Percentiles rank a stretch among this genome's conserved stretches.
Conservation (phyloP, 2,113 vertebrate genomes). For the Pluvialis apricaria region DNA sequence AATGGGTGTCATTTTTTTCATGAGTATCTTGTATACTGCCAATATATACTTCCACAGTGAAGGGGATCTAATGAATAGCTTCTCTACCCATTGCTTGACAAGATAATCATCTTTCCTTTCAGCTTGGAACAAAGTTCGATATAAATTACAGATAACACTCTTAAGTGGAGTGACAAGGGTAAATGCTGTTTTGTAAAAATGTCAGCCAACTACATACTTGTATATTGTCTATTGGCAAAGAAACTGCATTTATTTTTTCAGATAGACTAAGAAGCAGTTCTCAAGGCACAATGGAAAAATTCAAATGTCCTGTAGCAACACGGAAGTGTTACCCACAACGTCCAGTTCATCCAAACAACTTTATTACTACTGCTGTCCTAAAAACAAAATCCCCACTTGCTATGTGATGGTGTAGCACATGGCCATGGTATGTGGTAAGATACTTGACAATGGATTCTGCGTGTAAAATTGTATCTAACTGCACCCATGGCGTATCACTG, state of each 20-base stretch:
- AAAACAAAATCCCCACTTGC: fast-evolving
- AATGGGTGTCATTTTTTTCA: not conserved
- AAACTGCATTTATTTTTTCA: not conserved
- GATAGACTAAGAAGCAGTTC: not conserved
- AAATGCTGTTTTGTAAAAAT: not conserved
- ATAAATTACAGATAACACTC: not conserved
- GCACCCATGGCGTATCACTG: not conserved
- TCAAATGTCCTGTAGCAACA: not conserved
- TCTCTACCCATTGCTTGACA: not conserved
- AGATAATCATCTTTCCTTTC: not conserved
- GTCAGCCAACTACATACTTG: not conserved
- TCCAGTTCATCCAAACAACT: not conserved
- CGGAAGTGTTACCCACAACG: fast-evolving
- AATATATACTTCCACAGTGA: not conserved
- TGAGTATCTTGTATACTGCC: not conserved
- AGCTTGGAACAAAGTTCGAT: not conserved
- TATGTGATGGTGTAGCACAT: not conserved
- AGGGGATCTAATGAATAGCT: not conserved
- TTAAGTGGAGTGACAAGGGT: not conserved
- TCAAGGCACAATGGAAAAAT: not conserved
- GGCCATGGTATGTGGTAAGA: not conserved
- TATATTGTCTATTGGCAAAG: not conserved
- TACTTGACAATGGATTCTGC: not conserved
- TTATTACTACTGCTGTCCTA: not conserved
- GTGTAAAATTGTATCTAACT: not conserved